phyloP scores from a whole-genome alignment of 2,113 vertebrate species.

The Pleuronectes platessa region DNA sequence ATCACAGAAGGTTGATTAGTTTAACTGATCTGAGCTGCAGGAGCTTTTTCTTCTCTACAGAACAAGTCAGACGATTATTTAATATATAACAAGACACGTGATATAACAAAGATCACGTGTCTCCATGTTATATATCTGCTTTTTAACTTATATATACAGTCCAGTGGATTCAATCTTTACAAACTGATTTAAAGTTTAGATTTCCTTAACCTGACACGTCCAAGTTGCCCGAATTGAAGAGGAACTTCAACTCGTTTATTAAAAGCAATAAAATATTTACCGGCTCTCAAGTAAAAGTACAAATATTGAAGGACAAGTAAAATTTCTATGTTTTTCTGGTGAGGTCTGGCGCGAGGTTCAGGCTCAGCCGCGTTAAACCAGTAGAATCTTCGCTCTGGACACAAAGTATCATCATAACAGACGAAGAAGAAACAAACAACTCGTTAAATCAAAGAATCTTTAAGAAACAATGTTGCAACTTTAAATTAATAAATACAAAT shows the following conservation, averaged over 20 bases:
- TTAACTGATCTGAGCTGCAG: neutral
- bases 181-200: too few relatives aligned
- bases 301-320: neutral
- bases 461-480: neutral
- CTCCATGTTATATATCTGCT: too few relatives aligned
- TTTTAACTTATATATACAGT: too few relatives aligned
- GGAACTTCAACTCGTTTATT: neutral
- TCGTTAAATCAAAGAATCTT: neutral
- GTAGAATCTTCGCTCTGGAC: too few relatives aligned
- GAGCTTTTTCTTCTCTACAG: too few relatives aligned
- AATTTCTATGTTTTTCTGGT: neutral
- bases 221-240: neutral
- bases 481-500: too few relatives aligned
- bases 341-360: neutral
- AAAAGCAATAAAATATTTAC: neutral
- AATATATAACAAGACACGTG: neutral
- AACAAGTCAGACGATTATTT: neutral
- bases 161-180: too few relatives aligned
- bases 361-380: neutral
- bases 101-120: too few relatives aligned
- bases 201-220: too few relatives aligned
- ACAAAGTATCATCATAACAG: too few relatives aligned
- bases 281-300: neutral
- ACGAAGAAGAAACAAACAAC: neutral
- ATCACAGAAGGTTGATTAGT: slow-evolving; percentile 5